Base-by-base conservation (phyloP, 2,113 vertebrate species). In the Cnemophilus loriae region DNA sequence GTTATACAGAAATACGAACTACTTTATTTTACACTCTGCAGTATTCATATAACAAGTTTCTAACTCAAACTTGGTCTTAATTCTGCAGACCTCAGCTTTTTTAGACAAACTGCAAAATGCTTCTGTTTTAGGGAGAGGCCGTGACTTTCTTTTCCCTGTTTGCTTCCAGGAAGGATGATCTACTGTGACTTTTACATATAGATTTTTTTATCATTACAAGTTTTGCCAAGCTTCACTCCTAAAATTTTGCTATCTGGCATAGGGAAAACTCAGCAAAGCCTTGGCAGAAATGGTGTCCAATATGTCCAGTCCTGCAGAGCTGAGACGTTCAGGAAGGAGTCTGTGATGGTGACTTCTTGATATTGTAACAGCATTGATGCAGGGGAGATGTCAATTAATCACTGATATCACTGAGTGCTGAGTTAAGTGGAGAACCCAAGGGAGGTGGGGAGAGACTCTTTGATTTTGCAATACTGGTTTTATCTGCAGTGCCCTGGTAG, bases 1-100 rank as follows among this genome's bases (percentile, higher is more conserved):
- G 82, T 92, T 92, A 59, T 7, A 83, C 79, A 96, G 71, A 92
- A 95, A 93, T 88, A 93, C 0, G 6, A 68, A 94, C 41, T 52
- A 33, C 71, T 74, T 86, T 44, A 65, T 89, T 95, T 94, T 83
- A 83, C 52, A 49, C 59, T 49, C 30, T 74, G 79, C 46, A 12
- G 77, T 44, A 19, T 52, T 89, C 89, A 44, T 78, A 74, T 81
- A 90, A 71, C 33, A 84, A 71, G 52, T 74, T 78, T 78, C 78
- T 68, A 78, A 77, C 79, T 90, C 80, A 80, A 84, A 87, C 3
- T 6, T 47, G 9, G 9, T 20, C 47, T 69, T 67, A 80, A 77
- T 90, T 89, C 32, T 84, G 73, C 61, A 87, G 56, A 84, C 35
- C 56, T 88, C 79, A 89, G 56, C 56, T 67, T 28, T 88, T 91